Conservation (phyloP, 2,113 vertebrate genomes). For the Elephas maximus region DNA sequence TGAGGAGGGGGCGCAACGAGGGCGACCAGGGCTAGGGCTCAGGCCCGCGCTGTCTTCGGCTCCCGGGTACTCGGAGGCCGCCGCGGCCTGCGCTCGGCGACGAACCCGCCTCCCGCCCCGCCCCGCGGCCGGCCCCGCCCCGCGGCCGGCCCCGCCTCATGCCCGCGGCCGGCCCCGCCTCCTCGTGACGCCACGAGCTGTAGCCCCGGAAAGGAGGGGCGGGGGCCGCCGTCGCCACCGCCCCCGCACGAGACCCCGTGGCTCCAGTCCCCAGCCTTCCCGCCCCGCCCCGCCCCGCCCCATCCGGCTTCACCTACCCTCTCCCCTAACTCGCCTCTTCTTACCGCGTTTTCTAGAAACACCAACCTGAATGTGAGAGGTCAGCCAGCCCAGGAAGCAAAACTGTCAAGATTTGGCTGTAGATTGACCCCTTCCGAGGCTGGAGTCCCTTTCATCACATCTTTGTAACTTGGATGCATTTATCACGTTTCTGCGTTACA, state of each 20-base stretch:
- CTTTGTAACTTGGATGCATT: not conserved
- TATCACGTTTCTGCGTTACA: not conserved
- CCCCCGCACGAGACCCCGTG: fast-evolving
- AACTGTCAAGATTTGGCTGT: not conserved
- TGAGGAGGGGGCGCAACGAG: not conserved
- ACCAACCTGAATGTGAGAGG: fast-evolving
- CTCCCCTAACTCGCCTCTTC: fast-evolving
- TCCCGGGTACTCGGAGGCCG: not conserved
- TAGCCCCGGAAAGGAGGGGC: conserved; percentile 24
- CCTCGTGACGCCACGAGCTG: not conserved
- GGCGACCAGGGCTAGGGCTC: not conserved
- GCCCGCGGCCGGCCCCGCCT: not conserved
- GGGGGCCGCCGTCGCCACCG: fast-evolving
- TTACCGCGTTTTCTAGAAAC: not conserved
- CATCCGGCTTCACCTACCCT: not conserved
- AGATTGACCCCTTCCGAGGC: not conserved
- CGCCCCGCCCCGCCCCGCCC: not conserved
- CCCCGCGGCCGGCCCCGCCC: not conserved
- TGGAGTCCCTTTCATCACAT: not conserved
- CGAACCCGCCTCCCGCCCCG: conserved; percentile 15
- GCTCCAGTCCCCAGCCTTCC: fast-evolving
- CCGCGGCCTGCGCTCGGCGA: conserved; percentile 64
- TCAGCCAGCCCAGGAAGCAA: not conserved
- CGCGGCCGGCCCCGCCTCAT: not conserved
- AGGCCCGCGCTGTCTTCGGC: not conserved